phyloP scores from a whole-genome alignment of 2,888 invertebrate species.

The Acronicta aceris region DNA sequence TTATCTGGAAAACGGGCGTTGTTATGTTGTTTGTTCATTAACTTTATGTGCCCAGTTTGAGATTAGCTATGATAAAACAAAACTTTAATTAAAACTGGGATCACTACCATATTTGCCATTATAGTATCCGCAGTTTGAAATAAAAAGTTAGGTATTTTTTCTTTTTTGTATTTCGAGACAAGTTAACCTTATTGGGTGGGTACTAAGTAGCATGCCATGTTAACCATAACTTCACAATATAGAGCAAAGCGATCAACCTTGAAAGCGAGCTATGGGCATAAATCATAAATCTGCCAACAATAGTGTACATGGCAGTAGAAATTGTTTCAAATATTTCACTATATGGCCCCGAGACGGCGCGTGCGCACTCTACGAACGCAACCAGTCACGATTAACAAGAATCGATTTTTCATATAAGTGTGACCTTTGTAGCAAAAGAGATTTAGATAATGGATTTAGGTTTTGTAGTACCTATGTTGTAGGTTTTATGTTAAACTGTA shows the following conservation, averaged over 20 bases:
- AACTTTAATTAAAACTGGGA: conserved; percentile 14
- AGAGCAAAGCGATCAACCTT: conserved; percentile 72
- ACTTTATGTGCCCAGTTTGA: conserved; percentile 6
- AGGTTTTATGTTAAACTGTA: neutral
- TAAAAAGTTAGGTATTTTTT: conserved; percentile 11
- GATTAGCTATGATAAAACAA: conserved; percentile 9
- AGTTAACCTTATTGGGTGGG: conserved; percentile 9
- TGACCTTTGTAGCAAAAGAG: conserved; percentile 69
- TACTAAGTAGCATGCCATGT: conserved; percentile 29
- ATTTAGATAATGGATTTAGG: conserved; percentile 8
- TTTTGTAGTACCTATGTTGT: neutral
- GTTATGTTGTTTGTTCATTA: conserved; percentile 8
- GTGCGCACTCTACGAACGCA: conserved; percentile 79
- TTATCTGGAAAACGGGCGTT: conserved; percentile 47
- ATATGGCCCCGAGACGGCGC: conserved; percentile 78
- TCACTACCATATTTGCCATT: conserved; percentile 19
- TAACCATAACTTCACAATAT: conserved; percentile 41
- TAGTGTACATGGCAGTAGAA: conserved; percentile 78
- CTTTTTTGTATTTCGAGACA: conserved; percentile 1
- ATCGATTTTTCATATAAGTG: conserved; percentile 74
- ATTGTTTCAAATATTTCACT: conserved; percentile 78
- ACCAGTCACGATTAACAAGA: conserved; percentile 83
- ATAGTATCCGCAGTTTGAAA: conserved; percentile 13
- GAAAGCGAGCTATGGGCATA: conserved; percentile 73
- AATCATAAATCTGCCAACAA: conserved; percentile 84